Evolutionary conservation across 2,797 vertebrate species (phyloP), one percentile per base, ranked within the genome.

Genomic region (Helicolenus hilgendorfi): DNA sequence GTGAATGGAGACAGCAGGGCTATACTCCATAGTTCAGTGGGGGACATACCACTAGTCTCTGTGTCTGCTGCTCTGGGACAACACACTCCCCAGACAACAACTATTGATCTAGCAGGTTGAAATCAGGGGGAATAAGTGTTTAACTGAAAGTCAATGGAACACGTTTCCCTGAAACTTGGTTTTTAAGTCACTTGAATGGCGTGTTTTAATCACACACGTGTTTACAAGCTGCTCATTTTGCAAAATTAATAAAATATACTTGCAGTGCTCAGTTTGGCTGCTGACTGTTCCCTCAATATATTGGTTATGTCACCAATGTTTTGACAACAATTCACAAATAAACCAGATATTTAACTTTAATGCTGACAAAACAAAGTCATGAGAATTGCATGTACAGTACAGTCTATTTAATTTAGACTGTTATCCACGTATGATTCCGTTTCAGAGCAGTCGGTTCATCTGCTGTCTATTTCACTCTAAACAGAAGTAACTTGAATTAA

Each of bases 31-130:
- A 77, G 45, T 72, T 81, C 14, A 86, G 74, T 49, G 35, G n/a
- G 22, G 81, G 72, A 86, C 15, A 7, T 20, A 22, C 33, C 63
- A 53, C 45, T 4, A 8, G 35, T 83, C 60, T 55, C 20, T 35
- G 56, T 36, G 27, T 72, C 77, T 65, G 49, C 29, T 83, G 85
- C 84, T 81, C 72, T 45, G 60, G 73, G 88, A 92, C 58, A 59
- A 33, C 60, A 33, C 8, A 6, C 56, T 89, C 79, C 77, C 64
- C 31, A 73, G 81, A 90, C 68, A 73, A 67, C 24, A 76, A 26
- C 59, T 89, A 92, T 91, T 91, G 91, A 93, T 92, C 83, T 13
- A 26, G 73, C 20, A 70, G 59, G 36, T 36, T 77, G 11, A 88
- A 84, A 74, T 60, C 41, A 74, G 26, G 49, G 18, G 38, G 53